These are phyloP conservation scores for Gasterosteus aculeatus DNA, from an alignment of 2,113 vertebrate species.

Conservation along the genomic window DNA sequence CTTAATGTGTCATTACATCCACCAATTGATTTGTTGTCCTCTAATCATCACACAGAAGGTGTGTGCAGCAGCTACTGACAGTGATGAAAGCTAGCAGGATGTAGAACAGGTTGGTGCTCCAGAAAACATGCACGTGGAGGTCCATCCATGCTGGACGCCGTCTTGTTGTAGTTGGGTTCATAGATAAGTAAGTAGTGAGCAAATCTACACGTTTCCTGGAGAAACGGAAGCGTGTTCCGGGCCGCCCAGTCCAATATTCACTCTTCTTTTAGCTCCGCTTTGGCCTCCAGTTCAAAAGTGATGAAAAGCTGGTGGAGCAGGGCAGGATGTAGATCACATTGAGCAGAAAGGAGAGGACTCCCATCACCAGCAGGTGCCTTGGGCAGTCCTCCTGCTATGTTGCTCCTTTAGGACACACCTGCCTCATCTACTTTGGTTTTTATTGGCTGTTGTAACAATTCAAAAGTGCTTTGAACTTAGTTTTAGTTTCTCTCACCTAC, in stretches of 20 bases:
- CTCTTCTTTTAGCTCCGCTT: too few species aligned
- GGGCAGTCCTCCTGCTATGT: conserved; percentile 54
- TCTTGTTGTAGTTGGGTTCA: conserved; percentile 61
- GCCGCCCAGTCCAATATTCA: too few species aligned
- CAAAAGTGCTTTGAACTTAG: background rate
- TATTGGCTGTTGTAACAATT: background rate
- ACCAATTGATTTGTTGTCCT: background rate
- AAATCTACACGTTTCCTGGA: conserved; percentile 72
- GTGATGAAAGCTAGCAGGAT: conserved; percentile 12
- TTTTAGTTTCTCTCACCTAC: conserved; percentile 11
- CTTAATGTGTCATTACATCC: background rate
- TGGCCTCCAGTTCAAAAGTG: too few species aligned
- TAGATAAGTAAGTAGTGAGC: conserved; percentile 56
- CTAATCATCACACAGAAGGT: background rate
- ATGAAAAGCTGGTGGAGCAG: background rate
- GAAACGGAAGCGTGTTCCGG: background rate
- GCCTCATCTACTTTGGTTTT: background rate
- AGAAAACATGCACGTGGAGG: conserved; percentile 70
- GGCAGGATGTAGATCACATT: conserved; percentile 26
- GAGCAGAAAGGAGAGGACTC: conserved; percentile 33
- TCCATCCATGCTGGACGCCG: conserved; percentile 10
- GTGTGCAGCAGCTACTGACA: background rate
- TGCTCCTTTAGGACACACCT: conserved; percentile 39
- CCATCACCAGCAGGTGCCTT: conserved; percentile 54
- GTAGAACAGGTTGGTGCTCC: conserved; percentile 63